phyloP scores from a whole-genome alignment of 2,888 invertebrate genomes.

The Linnaemya tessellans region DNA sequence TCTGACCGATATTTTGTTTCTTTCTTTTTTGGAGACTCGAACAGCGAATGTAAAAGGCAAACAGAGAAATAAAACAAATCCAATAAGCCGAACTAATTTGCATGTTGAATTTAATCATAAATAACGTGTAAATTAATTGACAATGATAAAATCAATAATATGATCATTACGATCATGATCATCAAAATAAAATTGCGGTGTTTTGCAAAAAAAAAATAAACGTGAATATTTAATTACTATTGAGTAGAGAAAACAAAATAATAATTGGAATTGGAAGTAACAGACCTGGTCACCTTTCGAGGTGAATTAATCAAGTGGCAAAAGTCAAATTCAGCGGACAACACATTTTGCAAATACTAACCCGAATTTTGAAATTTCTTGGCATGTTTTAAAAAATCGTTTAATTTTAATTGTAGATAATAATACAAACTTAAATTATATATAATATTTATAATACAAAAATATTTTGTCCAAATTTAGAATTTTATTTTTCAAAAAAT shows the following conservation, averaged over 20 bases:
- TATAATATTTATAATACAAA: no score
- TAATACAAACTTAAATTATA: no score
- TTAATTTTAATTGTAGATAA: no score
- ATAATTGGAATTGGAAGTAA: not conserved
- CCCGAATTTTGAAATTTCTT: no score
- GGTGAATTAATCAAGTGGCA: no score
- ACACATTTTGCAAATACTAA: no score
- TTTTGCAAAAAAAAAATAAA: slow-evolving; percentile 12
- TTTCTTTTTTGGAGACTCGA: not conserved
- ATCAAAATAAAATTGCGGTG: not conserved
- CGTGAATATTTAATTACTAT: slow-evolving; percentile 29
- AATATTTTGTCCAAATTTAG: no score
- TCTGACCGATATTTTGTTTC: slow-evolving; percentile 34
- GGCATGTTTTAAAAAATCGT: no score
- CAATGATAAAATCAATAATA: slow-evolving; percentile 29
- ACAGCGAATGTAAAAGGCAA: not conserved
- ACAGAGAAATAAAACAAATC: not conserved
- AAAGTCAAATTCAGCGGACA: no score
- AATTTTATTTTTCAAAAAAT: no score
- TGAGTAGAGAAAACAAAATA: not conserved
- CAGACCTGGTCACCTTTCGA: no score
- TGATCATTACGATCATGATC: not conserved
- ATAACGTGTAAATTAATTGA: slow-evolving; percentile 36
- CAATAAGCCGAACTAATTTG: slow-evolving; percentile 31
- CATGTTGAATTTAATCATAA: slow-evolving; percentile 28